These are phyloP conservation scores for Acipenser oxyrinchus DNA, from an alignment of 2,797 vertebrate species.

Conservation along the genomic window DNA sequence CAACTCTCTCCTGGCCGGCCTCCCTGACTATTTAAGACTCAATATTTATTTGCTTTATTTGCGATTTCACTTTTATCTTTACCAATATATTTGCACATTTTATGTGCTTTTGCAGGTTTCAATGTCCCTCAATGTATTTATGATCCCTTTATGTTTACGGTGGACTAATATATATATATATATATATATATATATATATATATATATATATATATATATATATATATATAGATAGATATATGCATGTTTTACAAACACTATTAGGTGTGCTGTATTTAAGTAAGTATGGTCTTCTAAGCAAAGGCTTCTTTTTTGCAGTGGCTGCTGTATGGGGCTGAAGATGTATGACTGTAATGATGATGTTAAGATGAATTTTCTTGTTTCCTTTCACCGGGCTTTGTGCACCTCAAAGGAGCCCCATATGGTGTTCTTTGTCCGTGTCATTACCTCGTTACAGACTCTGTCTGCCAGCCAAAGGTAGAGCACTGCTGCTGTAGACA, in stretches of 20 bases:
- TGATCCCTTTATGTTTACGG: no score
- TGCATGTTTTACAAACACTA: not conserved
- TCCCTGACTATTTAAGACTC: no score
- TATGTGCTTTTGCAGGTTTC: no score
- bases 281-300: constrained; percentile 35
- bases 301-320: constrained; percentile 30
- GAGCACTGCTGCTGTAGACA: constrained; percentile 85
- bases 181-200: constrained; percentile 5
- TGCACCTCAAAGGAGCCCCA: constrained; percentile 84
- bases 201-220: not conserved
- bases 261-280: constrained; percentile 16
- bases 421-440: constrained; percentile 98
- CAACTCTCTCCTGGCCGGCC: no score
- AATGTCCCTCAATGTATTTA: no score
- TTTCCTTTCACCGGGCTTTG: constrained; percentile 73
- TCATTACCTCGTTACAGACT: constrained; percentile 99
- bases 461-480: constrained; percentile 92
- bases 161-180: not conserved
- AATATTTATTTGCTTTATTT: no score
- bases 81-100: no score
- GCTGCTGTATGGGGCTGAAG: constrained; percentile 53
- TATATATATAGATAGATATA: not conserved
- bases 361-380: constrained; percentile 67
- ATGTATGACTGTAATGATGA: constrained; percentile 69
- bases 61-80: no score